A percentile compares a stretch with the other conserved stretches of the same genome.
Evolutionary conservation across 2,113 vertebrate genomes (phyloP).

Genomic region (Psilopogon haemacephalus): DNA sequence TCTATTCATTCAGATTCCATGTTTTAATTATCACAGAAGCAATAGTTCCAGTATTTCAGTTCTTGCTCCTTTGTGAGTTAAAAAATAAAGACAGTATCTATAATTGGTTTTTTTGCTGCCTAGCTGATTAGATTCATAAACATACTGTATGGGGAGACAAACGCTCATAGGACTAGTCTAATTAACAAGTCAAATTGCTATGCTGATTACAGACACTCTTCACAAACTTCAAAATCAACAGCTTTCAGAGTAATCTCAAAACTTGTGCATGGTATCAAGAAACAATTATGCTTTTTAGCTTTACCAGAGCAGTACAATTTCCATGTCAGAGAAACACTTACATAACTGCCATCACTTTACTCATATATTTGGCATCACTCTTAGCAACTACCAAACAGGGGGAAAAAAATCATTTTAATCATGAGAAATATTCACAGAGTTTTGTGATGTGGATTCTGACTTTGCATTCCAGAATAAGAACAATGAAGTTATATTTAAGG

Average conservation of each 20-base stretch:
- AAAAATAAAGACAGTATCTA: constrained; percentile 27
- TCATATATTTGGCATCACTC: not conserved
- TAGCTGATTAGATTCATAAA: constrained; percentile 53
- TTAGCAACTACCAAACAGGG: not conserved
- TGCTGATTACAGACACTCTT: constrained; percentile 42
- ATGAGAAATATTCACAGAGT: not conserved
- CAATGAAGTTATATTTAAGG: not conserved
- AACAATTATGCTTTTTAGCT: constrained; percentile 4
- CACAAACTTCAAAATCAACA: constrained; percentile 41
- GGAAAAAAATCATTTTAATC: not conserved
- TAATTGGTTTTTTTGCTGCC: not conserved
- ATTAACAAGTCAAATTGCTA: constrained; percentile 57
- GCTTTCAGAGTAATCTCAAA: not conserved
- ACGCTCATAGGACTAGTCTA: constrained; percentile 31
- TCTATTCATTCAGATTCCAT: not conserved
- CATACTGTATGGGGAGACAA: not conserved
- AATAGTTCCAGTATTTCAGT: not conserved
- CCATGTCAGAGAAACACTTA: not conserved
- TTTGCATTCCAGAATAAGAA: not conserved
- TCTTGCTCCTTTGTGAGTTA: not conserved
- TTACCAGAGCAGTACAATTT: not conserved
- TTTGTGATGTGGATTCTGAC: not conserved
- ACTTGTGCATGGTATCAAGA: not conserved
- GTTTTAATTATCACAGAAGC: constrained; percentile 41
- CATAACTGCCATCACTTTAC: not conserved